Conservation (phyloP, 2,113 vertebrate species). For the Otis tarda region DNA sequence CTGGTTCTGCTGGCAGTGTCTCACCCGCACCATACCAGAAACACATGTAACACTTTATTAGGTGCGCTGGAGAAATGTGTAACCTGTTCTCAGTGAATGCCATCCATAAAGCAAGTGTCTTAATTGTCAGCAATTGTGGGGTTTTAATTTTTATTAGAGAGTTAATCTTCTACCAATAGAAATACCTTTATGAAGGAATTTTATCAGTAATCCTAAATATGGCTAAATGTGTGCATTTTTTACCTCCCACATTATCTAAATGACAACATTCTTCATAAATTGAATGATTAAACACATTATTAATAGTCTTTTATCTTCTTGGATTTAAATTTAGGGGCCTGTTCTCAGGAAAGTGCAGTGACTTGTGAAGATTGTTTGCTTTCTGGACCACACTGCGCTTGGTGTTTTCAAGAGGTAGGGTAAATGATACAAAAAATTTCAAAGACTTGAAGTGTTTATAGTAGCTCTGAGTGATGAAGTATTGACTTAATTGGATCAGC, state of each 20-base stretch:
- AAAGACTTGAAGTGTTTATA: slow-evolving; percentile 47
- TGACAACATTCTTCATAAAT: background rate
- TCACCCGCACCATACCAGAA: background rate
- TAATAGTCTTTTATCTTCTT: slow-evolving; percentile 52
- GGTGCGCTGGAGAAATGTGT: background rate
- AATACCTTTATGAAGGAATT: background rate
- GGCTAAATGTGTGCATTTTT: background rate
- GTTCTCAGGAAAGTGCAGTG: slow-evolving; percentile 77
- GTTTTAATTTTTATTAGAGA: background rate
- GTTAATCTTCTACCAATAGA: slow-evolving; percentile 17
- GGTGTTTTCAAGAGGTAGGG: slow-evolving; percentile 95
- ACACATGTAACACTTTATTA: background rate
- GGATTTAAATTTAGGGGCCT: slow-evolving; percentile 80
- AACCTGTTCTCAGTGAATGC: background rate
- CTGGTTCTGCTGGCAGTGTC: background rate
- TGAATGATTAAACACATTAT: slow-evolving; percentile 2
- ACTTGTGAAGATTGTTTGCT: slow-evolving; percentile 92
- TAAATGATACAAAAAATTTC: slow-evolving; percentile 37
- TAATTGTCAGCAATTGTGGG: background rate
- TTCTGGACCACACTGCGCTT: slow-evolving; percentile 87
- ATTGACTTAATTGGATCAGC: slow-evolving; percentile 18
- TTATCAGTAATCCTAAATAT: background rate
- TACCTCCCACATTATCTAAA: background rate
- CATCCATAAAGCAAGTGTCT: background rate
- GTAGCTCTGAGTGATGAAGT: background rate